These are phyloP conservation scores for Porites lutea DNA, from an alignment of 64 coral and sea anemone species.

Conservation along the genomic window DNA sequence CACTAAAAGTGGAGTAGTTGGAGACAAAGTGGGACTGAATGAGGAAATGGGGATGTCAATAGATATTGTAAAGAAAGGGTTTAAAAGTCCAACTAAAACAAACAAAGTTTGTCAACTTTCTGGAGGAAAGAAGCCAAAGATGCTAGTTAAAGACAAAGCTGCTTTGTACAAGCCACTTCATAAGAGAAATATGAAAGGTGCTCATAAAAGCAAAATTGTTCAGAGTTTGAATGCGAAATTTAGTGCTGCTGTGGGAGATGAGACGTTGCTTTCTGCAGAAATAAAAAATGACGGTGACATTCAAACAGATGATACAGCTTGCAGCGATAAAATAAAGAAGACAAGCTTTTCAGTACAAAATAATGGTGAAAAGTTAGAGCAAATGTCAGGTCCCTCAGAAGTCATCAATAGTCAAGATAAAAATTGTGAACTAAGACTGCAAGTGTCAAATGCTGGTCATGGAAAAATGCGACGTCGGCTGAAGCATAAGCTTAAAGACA, in stretches of 20 bases:
- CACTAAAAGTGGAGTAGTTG: neutral
- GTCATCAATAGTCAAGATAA: neutral
- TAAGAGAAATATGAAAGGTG: neutral
- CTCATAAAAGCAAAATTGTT: conserved; percentile 27
- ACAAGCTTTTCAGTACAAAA: neutral
- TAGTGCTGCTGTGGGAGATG: neutral
- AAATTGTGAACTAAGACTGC: neutral
- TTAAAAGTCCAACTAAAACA: conserved; percentile 40
- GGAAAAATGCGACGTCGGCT: neutral
- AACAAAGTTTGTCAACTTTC: neutral
- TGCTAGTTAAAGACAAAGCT: conserved; percentile 8
- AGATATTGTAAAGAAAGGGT: neutral
- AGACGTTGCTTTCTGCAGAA: neutral
- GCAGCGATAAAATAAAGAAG: neutral
- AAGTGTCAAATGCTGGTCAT: neutral
- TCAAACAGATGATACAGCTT: neutral
- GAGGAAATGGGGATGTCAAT: neutral
- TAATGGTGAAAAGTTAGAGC: neutral
- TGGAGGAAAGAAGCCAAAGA: neutral
- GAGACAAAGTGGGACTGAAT: neutral
- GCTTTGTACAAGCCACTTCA: neutral
- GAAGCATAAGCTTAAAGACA: conserved; percentile 22
- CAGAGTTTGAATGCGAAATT: conserved; percentile 30
- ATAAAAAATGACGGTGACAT: neutral
- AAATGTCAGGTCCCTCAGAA: neutral